phyloP scores from a whole-genome alignment of 37 sponge, comb jelly and placozoan species.

The Chondrosia reniformis region DNA sequence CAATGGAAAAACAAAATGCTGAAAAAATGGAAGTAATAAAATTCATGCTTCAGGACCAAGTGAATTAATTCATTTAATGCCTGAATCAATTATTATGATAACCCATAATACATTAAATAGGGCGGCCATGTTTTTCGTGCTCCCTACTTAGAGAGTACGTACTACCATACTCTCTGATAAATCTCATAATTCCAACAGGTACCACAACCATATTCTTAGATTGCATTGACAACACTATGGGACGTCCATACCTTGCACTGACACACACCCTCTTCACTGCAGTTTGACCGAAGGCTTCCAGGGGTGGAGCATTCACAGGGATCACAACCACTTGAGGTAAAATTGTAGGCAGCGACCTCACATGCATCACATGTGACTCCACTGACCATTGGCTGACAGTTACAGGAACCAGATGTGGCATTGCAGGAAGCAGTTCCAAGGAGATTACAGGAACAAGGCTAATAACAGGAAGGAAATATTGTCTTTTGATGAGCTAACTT shows the following conservation, averaged over 20 bases:
- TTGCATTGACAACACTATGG: neutral
- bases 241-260: conserved; percentile 10
- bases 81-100: too few relatives aligned
- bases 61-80: too few relatives aligned
- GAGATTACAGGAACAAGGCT: neutral
- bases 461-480: neutral
- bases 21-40: too few relatives aligned
- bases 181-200: too few relatives aligned
- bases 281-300: neutral
- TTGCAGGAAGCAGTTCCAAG: neutral
- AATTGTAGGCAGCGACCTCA: conserved; percentile 1
- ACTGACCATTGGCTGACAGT: neutral
- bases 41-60: too few relatives aligned
- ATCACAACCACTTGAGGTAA: neutral
- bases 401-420: neutral
- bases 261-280: conserved; percentile 3
- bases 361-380: conserved; percentile 3
- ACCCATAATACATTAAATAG: too few relatives aligned
- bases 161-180: neutral
- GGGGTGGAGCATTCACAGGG: neutral
- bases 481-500: too few relatives aligned
- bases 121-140: too few relatives aligned
- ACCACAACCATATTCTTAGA: neutral
- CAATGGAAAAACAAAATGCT: too few relatives aligned
- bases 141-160: neutral